Conservation (phyloP, 1,140 invertebrate genomes). For the Diorhabda sublineata region DNA sequence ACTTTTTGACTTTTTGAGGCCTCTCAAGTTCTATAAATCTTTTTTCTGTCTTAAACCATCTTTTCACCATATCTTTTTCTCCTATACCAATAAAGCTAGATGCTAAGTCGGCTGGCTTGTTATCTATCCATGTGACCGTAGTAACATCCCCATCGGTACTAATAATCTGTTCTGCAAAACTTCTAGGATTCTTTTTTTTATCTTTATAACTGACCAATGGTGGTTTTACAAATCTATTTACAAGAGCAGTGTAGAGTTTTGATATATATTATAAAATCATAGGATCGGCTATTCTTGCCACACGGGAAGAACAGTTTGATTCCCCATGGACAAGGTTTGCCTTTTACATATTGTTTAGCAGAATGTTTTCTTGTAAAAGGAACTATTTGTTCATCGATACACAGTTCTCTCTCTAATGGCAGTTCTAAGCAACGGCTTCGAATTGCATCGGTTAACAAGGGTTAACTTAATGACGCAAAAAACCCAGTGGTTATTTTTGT, state of each 20-base stretch:
- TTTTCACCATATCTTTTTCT: slow-evolving; percentile 41
- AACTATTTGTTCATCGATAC: slow-evolving; percentile 10
- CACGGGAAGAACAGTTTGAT: too few relatives aligned
- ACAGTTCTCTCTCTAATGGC: too few relatives aligned
- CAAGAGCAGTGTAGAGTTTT: slow-evolving; percentile 37
- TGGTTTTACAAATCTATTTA: slow-evolving; percentile 43
- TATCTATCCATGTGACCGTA: slow-evolving; percentile 47
- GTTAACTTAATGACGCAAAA: too few relatives aligned
- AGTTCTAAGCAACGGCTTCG: too few relatives aligned
- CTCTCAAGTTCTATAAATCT: slow-evolving; percentile 25
- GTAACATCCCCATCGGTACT: slow-evolving; percentile 37
- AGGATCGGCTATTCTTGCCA: too few relatives aligned
- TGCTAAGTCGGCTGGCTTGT: slow-evolving; percentile 30
- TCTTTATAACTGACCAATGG: slow-evolving; percentile 42
- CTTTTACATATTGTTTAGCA: neutral
- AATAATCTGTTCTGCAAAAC: slow-evolving; percentile 43
- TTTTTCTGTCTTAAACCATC: slow-evolving; percentile 38
- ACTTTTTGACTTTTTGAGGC: slow-evolving; percentile 29
- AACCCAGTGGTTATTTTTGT: too few relatives aligned
- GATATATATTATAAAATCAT: slow-evolving; percentile 20
- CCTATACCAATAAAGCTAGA: slow-evolving; percentile 48
- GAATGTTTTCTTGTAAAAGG: slow-evolving; percentile 39
- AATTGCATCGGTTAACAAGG: too few relatives aligned
- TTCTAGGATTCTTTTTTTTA: slow-evolving; percentile 41
- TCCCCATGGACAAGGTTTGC: too few relatives aligned